Base-by-base conservation (phyloP, 2,888 invertebrate genomes). In the Julus scandinavius region DNA sequence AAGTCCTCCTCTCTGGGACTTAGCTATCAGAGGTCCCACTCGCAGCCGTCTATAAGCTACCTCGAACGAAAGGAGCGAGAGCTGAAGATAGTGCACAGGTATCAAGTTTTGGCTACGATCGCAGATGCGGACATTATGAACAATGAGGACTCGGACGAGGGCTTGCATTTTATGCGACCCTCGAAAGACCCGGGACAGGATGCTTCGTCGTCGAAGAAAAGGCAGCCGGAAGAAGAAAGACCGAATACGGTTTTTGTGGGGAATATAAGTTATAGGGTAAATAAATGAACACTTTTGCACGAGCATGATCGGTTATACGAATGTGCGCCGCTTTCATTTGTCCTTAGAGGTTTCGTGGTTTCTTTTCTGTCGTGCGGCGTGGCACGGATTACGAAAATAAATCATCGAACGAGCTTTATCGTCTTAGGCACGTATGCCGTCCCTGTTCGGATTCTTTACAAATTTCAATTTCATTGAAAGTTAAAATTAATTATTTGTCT, bases 231-330 rank as follows among this genome's bases (percentile, higher is more conserved):
- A 85, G 49, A 85, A 15, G 85, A 49, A 1, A 40, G 41, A 40
- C 11, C 4, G 3, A 41, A 41, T n/a, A 85, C 85, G 4, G 85
- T 85, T n/a, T 85, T 85, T 20, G 85, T 85, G 49, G 85, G 85
- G 49, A 85, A 85, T 49, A 85, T 85, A 85, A 85, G 85, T 11
- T 85, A 45, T 17, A 38, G 85, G 85, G 85, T 85, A 85, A 85
- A 45, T 41, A 85, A 40, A 72, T 72, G 29, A 72, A 9, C n/a
- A n/a, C 72, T 1, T 72, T 29, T 29, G 11, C 29, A 29, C n/a
- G 9, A 29, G 20, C 29, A 72, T 29, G 72, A 29, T 11, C 29
- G 29, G n/a, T 72, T 72, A n/a, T 72, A 72, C 20, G 29, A 29
- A 49, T 29, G 29, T 29, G 29, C 29, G 29, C 29, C 29, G 29